phyloP scores from a whole-genome alignment of 2,888 invertebrate species.

The Crocallis elinguaria region DNA sequence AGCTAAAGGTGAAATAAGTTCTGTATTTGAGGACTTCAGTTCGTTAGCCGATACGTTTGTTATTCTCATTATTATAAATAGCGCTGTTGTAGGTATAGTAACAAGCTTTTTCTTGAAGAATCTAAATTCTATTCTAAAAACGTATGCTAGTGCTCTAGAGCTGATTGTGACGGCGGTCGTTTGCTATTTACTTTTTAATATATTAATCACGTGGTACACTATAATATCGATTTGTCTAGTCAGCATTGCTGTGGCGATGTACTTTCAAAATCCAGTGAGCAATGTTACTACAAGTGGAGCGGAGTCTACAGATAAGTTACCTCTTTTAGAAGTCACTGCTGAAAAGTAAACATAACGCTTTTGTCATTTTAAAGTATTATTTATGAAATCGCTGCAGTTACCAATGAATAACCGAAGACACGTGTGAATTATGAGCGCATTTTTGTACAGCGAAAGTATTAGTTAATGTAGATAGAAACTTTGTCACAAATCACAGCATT shows the following conservation, averaged over 20 bases:
- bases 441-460: background rate
- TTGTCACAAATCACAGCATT: background rate
- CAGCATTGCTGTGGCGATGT: constrained; percentile 92
- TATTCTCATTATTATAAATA: constrained; percentile 93
- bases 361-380: background rate
- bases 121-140: constrained; percentile 97
- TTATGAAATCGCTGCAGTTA: background rate
- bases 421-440: background rate
- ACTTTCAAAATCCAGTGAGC: constrained; percentile 94
- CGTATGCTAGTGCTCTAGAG: constrained; percentile 97
- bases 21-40: constrained; percentile 85
- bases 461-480: background rate
- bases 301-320: constrained; percentile 55
- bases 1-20: constrained; percentile 86
- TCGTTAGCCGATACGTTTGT: constrained; percentile 88
- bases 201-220: constrained; percentile 93
- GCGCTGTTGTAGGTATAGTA: constrained; percentile 95
- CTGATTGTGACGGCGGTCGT: constrained; percentile 95
- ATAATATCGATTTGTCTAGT: constrained; percentile 92
- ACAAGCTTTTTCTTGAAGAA: constrained; percentile 97
- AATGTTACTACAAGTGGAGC: constrained; percentile 60
- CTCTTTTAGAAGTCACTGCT: constrained; percentile 59
- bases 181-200: constrained; percentile 93
- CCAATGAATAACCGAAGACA: background rate
- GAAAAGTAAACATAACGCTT: constrained; percentile 18